These are phyloP conservation scores for Melanotaenia parkinsoni DNA, from an alignment of 2,797 vertebrate species.

Conservation along the genomic window DNA sequence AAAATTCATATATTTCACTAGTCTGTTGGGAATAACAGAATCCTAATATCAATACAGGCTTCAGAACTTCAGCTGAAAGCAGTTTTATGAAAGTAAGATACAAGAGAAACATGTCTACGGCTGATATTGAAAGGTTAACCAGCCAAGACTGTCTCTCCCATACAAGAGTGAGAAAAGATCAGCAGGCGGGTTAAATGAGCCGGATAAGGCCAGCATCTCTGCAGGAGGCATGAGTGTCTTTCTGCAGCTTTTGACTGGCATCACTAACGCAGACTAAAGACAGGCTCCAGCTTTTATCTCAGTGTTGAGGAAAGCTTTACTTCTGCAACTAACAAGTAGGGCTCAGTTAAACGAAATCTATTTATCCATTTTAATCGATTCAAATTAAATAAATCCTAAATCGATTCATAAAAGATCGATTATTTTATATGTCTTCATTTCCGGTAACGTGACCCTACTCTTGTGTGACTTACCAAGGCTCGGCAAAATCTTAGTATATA, in stretches of 20 bases:
- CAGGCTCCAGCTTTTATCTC: conserved; percentile 24
- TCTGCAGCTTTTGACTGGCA: conserved; percentile 15
- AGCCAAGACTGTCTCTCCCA: conserved; percentile 21
- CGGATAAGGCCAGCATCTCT: conserved; percentile 14
- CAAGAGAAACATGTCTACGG: conserved; percentile 2
- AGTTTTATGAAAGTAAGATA: conserved; percentile 8
- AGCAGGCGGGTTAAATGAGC: conserved; percentile 24
- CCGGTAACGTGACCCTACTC: no score
- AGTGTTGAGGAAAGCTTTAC: conserved; percentile 38
- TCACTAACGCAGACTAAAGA: conserved; percentile 4
- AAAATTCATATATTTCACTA: conserved; percentile 2
- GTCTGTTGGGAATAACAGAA: conserved; percentile 13
- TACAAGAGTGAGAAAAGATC: conserved; percentile 1
- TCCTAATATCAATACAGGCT: conserved; percentile 11
- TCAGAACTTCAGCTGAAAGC: conserved; percentile 14
- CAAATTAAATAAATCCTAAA: no score
- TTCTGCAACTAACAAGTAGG: conserved; percentile 14
- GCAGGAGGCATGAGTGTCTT: background rate
- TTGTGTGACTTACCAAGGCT: no score
- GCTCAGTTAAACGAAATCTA: no score
- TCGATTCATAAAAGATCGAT: no score
- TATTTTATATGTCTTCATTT: no score
- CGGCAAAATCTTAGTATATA: no score
- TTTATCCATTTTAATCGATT: no score
- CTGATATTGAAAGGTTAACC: conserved; percentile 39